phyloP scores from a whole-genome alignment of 2,797 vertebrate species.

The Fratercula arctica region DNA sequence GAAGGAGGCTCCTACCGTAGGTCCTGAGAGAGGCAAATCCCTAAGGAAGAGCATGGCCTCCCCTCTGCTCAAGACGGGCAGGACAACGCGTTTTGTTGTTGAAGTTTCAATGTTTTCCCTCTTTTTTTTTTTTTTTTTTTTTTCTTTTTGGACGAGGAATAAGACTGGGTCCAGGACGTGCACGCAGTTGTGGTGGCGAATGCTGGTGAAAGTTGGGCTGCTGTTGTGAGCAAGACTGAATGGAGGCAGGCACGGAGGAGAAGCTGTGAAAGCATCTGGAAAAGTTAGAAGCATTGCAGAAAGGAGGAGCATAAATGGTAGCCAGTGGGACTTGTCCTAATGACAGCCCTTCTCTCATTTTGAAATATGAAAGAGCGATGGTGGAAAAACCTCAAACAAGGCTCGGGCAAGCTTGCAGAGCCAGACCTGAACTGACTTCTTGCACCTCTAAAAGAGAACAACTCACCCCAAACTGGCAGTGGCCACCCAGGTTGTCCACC shows the following conservation, averaged over 20 bases:
- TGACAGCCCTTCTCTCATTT: background rate
- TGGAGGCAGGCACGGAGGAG: background rate
- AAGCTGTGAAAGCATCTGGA: rapidly evolving
- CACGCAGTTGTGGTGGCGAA: background rate
- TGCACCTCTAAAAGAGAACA: background rate
- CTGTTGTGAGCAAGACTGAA: background rate
- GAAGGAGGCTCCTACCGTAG: background rate
- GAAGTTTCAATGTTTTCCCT: background rate
- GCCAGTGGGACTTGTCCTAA: background rate
- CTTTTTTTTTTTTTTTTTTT: background rate
- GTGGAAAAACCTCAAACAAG: background rate
- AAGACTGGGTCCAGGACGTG: background rate
- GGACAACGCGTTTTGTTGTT: rapidly evolving
- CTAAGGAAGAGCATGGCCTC: background rate
- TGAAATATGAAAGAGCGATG: background rate
- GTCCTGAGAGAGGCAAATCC: background rate
- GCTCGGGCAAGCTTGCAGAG: background rate
- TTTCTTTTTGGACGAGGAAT: background rate
- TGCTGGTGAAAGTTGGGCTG: background rate
- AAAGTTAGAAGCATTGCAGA: background rate
- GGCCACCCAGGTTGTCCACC: background rate
- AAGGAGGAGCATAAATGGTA: background rate
- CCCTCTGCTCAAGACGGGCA: background rate
- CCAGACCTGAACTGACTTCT: background rate
- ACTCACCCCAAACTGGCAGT: background rate